phyloP scores from a whole-genome alignment of 1,140 invertebrate species.

The Trichonephila clavipes region DNA sequence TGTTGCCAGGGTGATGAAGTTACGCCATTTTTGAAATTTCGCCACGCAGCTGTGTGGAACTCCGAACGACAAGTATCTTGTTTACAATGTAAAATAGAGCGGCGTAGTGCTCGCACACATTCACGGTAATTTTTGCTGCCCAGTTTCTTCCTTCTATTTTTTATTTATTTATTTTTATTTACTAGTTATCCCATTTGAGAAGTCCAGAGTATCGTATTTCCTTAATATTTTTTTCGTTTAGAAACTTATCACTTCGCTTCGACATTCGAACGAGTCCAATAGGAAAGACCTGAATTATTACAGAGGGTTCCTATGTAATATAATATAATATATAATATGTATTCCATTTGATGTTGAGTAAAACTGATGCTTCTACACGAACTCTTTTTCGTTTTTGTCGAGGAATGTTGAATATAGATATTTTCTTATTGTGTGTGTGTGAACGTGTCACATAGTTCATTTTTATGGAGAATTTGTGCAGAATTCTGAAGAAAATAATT shows the following conservation, averaged over 20 bases:
- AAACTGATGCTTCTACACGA: too few species aligned
- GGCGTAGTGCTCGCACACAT: not conserved
- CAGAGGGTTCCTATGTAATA: too few species aligned
- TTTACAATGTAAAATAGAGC: conserved; percentile 32
- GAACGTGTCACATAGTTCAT: too few species aligned
- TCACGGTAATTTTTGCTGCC: not conserved
- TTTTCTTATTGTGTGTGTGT: too few species aligned
- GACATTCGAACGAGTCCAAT: not conserved
- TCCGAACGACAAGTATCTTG: conserved; percentile 52
- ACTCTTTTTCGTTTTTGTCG: too few species aligned
- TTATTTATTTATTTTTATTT: not conserved
- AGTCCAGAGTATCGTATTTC: not conserved
- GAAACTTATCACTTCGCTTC: not conserved
- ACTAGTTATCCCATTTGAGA: not conserved
- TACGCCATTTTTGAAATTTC: conserved; percentile 64
- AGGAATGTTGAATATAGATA: too few species aligned
- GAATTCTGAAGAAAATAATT: too few species aligned
- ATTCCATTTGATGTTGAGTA: too few species aligned
- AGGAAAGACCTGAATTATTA: too few species aligned
- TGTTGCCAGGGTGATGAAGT: conserved; percentile 48
- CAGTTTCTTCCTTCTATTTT: not conserved
- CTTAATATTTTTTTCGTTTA: not conserved
- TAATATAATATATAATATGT: too few species aligned
- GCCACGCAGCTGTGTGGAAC: conserved; percentile 34
- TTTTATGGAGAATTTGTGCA: too few species aligned